Evolutionary conservation across 2,888 invertebrate genomes (phyloP).

Genomic region (Chaetoderma sp.): DNA sequence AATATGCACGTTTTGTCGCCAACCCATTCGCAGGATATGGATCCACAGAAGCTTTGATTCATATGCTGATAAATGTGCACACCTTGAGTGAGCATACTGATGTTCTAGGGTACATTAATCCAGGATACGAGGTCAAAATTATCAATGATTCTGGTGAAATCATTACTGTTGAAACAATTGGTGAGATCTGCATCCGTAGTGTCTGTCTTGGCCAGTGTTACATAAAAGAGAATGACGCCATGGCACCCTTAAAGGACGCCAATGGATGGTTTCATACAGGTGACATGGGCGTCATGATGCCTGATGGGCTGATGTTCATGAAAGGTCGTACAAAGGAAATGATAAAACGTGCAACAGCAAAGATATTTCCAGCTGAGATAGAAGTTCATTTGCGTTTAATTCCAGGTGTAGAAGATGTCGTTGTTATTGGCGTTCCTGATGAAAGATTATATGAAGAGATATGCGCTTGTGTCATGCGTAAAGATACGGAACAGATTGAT

Average conservation of each 20-base stretch:
- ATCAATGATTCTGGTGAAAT: not conserved
- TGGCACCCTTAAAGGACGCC: not conserved
- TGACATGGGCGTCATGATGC: not conserved
- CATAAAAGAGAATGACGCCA: not conserved
- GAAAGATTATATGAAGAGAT: constrained; percentile 1
- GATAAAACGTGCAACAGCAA: not conserved
- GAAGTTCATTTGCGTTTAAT: not conserved
- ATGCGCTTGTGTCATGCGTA: not conserved
- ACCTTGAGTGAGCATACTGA: not conserved
- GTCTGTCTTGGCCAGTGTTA: not conserved
- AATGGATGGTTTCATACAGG: not conserved
- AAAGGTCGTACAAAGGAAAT: not conserved
- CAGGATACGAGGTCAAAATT: constrained; percentile 1
- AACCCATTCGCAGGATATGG: not conserved
- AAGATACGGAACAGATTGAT: not conserved
- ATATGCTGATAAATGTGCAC: not conserved
- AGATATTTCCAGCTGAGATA: constrained; percentile 7
- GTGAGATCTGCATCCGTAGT: constrained; percentile 4
- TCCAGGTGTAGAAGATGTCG: not conserved
- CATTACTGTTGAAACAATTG: constrained; percentile 1
- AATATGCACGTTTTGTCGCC: not conserved
- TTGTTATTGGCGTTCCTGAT: constrained; percentile 3
- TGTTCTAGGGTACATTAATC: not conserved
- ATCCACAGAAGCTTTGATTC: not conserved
- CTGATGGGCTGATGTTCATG: no score